These are phyloP conservation scores for Pongo abelii DNA, from an alignment of 2,113 vertebrate genomes.

Conservation along the genomic window DNA sequence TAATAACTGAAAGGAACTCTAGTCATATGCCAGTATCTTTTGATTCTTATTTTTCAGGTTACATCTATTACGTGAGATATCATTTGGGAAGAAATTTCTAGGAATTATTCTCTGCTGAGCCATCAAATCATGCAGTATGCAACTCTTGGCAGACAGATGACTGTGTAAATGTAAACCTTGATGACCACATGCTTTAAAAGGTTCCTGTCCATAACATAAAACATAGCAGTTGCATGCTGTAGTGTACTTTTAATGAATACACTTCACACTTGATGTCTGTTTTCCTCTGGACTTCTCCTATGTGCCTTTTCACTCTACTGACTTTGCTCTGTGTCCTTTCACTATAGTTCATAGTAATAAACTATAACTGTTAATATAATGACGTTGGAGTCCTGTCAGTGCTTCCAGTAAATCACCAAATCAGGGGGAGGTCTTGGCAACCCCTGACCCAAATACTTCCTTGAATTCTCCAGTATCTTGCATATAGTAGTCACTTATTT, in stretches of 20 bases:
- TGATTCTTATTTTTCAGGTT: conserved; percentile 4
- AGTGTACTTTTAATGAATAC: not conserved
- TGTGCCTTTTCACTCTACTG: not conserved
- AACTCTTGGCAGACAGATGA: not conserved
- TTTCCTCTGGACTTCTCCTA: not conserved
- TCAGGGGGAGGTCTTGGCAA: not conserved
- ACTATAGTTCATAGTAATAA: not conserved
- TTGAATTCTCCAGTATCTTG: not conserved
- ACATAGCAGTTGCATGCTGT: not conserved
- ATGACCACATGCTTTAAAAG: not conserved
- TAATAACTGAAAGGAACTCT: not conserved
- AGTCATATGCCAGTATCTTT: not conserved
- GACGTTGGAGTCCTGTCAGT: not conserved
- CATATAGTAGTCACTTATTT: not conserved
- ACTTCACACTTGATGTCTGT: not conserved
- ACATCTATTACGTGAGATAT: not conserved
- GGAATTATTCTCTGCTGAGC: not conserved
- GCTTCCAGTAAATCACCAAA: not conserved
- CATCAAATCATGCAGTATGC: not conserved
- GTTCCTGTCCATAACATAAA: not conserved
- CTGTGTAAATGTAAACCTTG: not conserved
- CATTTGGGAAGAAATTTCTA: not conserved
- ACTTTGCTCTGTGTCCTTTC: not conserved
- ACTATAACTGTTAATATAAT: not conserved
- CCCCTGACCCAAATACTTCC: not conserved